Conservation (phyloP, 2,888 invertebrate species). For the Thysanoteuthis rhombus region DNA sequence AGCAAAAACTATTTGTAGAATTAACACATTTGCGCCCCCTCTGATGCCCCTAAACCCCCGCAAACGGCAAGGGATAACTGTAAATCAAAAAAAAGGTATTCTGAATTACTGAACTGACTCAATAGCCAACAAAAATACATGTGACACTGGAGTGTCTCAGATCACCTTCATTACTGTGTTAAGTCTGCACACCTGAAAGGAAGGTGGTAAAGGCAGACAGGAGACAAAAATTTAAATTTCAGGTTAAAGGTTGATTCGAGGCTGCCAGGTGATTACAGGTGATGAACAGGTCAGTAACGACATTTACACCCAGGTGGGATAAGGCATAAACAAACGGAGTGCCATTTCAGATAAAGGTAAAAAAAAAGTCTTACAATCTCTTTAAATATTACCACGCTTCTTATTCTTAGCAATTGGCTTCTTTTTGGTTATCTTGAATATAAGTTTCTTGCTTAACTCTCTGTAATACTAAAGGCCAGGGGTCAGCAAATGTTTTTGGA, state of each 20-base stretch:
- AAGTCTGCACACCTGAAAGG: neutral
- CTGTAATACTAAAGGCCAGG: neutral
- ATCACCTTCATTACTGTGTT: neutral
- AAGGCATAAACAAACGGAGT: neutral
- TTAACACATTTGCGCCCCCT: no score
- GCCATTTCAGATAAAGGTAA: neutral
- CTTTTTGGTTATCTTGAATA: neutral
- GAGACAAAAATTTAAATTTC: constrained; percentile 12
- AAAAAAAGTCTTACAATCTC: neutral
- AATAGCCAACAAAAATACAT: neutral
- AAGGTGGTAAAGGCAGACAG: neutral
- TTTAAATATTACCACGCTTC: neutral
- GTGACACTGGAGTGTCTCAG: neutral
- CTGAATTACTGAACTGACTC: neutral
- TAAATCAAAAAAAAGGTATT: neutral
- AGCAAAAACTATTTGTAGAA: no score
- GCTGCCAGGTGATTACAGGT: neutral
- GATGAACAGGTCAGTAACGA: constrained; percentile 12
- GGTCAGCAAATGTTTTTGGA: neutral
- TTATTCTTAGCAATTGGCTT: neutral
- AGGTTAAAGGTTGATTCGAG: neutral
- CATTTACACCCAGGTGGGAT: neutral
- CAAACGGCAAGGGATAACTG: no score
- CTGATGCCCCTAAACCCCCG: no score
- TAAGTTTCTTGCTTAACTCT: neutral